phyloP scores from a whole-genome alignment of 2,888 invertebrate genomes.

The Tetrapedia diversipes region DNA sequence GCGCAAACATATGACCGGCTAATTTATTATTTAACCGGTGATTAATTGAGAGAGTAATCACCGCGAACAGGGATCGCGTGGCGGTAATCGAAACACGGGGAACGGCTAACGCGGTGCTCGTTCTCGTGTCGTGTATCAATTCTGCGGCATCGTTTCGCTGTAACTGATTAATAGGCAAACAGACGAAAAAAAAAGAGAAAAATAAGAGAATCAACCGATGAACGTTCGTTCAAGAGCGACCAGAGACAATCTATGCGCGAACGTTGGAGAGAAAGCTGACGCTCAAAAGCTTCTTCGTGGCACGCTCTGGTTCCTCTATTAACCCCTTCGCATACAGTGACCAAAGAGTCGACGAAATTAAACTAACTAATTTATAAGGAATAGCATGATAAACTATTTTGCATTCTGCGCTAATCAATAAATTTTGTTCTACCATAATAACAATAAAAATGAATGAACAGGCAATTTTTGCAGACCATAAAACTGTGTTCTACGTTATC shows the following conservation, averaged over 20 bases:
- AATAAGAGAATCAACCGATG: background rate
- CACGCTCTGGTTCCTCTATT: background rate
- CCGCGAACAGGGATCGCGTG: background rate
- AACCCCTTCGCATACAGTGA: background rate
- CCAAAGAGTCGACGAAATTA: too few species aligned
- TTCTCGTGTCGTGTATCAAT: background rate
- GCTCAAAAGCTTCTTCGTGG: background rate
- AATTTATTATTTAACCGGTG: slow-evolving; percentile 35
- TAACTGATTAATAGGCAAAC: background rate
- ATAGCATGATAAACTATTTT: too few species aligned
- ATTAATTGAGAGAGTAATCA: slow-evolving; percentile 35
- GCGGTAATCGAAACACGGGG: slow-evolving; percentile 9
- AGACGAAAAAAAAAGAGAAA: background rate
- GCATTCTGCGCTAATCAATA: too few species aligned
- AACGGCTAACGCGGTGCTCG: background rate
- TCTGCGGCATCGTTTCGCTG: background rate
- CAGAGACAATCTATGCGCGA: too few species aligned
- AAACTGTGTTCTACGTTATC: too few species aligned
- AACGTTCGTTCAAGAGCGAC: background rate
- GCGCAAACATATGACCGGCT: slow-evolving; percentile 6
- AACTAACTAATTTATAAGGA: too few species aligned
- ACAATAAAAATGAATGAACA: too few species aligned
- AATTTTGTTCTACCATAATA: too few species aligned
- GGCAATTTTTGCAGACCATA: too few species aligned
- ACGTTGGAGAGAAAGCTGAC: background rate